phyloP scores from a whole-genome alignment of 2,797 vertebrate species.

The Chaetodon trifasciatus region DNA sequence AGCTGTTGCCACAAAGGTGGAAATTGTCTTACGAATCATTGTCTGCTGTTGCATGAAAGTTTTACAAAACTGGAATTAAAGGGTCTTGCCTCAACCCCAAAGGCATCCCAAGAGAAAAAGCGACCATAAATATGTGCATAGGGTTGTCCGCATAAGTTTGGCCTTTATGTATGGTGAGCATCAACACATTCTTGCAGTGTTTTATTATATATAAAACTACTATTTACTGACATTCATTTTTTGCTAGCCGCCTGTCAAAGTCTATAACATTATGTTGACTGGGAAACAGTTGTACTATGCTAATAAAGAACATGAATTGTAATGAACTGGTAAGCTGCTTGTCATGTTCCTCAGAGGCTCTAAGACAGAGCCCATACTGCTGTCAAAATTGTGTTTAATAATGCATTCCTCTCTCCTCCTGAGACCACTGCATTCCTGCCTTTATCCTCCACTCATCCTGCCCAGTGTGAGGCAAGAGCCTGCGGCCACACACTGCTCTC shows the following conservation, averaged over 20 bases:
- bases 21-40: not conserved
- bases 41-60: not conserved
- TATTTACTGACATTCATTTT: not conserved
- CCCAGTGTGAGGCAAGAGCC: constrained; percentile 58
- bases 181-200: not conserved
- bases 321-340: constrained; percentile 35
- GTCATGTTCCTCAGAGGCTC: constrained; percentile 21
- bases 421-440: constrained; percentile 49
- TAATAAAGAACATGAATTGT: constrained; percentile 5
- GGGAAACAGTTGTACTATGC: constrained; percentile 1
- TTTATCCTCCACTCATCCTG: constrained; percentile 65
- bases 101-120: not conserved
- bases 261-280: not conserved
- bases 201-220: not conserved
- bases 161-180: not conserved
- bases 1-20: not conserved
- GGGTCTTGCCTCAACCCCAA: not conserved
- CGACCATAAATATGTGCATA: not conserved
- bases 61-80: not conserved
- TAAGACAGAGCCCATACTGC: constrained; percentile 38
- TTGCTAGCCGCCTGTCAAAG: not conserved
- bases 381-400: constrained; percentile 71
- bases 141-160: not conserved
- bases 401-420: constrained; percentile 65
- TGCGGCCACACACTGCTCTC: constrained; percentile 55